Evolutionary conservation across 2,797 vertebrate genomes (phyloP), one percentile per base, ranked within the genome.

Genomic region (Tenualosa ilisha): DNA sequence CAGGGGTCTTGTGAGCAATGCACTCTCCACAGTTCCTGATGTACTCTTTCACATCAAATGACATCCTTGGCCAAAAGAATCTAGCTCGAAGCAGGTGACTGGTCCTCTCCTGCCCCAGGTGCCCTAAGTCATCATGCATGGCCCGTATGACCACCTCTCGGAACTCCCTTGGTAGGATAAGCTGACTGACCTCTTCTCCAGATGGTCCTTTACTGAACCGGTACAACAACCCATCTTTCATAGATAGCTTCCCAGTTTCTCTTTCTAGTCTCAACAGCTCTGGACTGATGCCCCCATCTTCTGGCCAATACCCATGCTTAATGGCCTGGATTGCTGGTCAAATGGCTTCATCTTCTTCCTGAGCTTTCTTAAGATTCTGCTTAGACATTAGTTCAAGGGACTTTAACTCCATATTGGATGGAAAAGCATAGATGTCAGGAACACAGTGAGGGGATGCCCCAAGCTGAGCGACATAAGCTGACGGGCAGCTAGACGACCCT

Each of bases 21-120:
- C 85, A 86, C 79, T 83, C 68, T 8, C 84, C 84, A 85, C 86
- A 87, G n/a, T 82, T 84, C 49, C 68, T 87, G 7, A 85, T 53
- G 7, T 86, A 88, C 8, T 86, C 24, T 24, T 84, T 83, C 3
- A 72, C 75, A 8, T 88, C 31, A 12, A 53, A 4, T 1, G 87
- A 72, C 85, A 86, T 88, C 63, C 46, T 88, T 0, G 87, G 85
- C 87, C 83, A 86, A 13, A 82, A 88, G 63, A 84, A 86, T 84
- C 87, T 51, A 24, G 63, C 61, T 13, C 72, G 20, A 20, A 88
- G 13, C 3, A 65, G 83, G 37, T 88, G 85, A 26, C 54, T n/a
- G 2, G 87, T 86, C 49, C 81, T 84, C 13, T 84, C 85, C 11
- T 82, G 46, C 13, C 83, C 85, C 9, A 88, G 82, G 43, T 86